These are phyloP conservation scores for human DNA, from an alignment of 2,113 vertebrate genomes.

Conservation along the genomic window DNA sequence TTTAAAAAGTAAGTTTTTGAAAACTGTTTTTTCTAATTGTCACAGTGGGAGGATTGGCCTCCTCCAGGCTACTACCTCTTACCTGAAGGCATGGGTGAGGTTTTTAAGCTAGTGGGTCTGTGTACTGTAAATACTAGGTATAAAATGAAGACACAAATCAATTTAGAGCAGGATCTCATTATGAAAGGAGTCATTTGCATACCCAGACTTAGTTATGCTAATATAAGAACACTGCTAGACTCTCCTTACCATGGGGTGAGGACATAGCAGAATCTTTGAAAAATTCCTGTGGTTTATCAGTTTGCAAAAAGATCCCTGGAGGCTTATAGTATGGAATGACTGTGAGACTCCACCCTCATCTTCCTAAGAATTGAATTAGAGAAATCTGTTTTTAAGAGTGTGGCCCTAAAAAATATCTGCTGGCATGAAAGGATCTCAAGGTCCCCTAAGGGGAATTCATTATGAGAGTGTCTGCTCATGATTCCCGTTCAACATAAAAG, in stretches of 20 bases:
- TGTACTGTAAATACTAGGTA: background rate
- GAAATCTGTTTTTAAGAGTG: conserved; percentile 5
- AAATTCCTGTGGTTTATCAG: conserved; percentile 23
- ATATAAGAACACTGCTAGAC: background rate
- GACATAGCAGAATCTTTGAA: background rate
- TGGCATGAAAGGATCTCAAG: background rate
- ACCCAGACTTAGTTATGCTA: background rate
- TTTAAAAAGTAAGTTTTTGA: background rate
- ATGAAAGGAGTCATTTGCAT: background rate
- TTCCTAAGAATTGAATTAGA: background rate
- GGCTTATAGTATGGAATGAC: background rate
- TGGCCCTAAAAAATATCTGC: background rate
- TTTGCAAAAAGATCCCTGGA: background rate
- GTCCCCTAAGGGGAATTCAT: background rate
- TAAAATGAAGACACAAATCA: background rate
- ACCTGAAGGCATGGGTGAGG: background rate
- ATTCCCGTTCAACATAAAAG: background rate
- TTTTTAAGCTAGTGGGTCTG: background rate
- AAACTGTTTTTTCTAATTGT: background rate
- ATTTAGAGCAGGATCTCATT: background rate
- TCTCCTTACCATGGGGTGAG: background rate
- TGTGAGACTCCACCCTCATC: background rate
- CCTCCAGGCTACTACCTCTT: background rate
- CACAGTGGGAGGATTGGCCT: background rate
- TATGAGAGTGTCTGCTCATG: background rate